phyloP scores from a whole-genome alignment of 1,140 invertebrate species.

The Drosophila littoralis region DNA sequence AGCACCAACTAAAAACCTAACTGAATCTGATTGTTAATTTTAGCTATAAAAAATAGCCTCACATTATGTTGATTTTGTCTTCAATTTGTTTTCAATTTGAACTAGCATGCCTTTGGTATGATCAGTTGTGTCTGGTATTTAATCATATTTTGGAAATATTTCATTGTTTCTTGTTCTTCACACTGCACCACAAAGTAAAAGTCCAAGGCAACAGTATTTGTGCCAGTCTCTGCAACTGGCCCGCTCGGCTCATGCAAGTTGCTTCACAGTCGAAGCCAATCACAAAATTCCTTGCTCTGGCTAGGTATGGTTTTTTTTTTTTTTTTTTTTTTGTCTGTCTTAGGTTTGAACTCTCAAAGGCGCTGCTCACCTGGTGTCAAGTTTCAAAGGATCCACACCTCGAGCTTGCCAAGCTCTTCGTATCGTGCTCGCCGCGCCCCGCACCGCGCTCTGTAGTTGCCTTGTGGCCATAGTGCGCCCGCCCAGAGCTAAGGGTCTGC shows the following conservation, averaged over 20 bases:
- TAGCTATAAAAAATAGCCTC: no score
- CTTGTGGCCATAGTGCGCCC: neutral
- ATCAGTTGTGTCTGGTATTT: neutral
- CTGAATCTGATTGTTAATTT: no score
- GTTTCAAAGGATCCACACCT: conserved; percentile 37
- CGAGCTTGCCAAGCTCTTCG: neutral
- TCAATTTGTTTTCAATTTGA: no score
- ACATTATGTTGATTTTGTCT: no score
- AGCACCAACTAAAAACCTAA: no score
- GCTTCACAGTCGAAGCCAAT: conserved; percentile 28
- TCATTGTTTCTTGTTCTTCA: neutral
- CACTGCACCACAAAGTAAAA: neutral
- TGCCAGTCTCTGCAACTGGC: no score
- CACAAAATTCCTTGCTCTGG: conserved; percentile 31
- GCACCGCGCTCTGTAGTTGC: neutral
- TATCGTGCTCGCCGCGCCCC: neutral
- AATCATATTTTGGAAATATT: conserved; percentile 3
- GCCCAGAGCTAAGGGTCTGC: neutral
- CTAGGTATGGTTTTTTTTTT: neutral
- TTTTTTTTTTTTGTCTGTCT: conserved; percentile 3
- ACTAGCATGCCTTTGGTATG: no score
- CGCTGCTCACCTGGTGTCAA: conserved; percentile 42
- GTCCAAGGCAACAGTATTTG: neutral
- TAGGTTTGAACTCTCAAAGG: conserved; percentile 26
- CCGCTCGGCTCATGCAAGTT: no score